Evolutionary conservation across 2,888 invertebrate species (phyloP), one percentile per base, ranked within the genome.

Genomic region (Idaea aversata): DNA sequence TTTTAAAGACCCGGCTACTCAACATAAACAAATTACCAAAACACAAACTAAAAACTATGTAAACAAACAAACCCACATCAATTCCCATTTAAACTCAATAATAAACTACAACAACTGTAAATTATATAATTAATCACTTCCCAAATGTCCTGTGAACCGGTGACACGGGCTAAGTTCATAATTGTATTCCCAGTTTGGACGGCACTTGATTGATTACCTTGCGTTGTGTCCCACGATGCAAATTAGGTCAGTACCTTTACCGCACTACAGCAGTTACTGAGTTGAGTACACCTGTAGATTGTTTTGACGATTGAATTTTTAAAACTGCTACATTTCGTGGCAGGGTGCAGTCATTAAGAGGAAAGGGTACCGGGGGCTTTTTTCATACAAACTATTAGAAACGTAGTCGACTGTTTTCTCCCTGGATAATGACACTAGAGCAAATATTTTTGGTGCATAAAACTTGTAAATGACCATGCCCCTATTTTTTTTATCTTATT

Each of bases 131-230:
- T 90, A 89, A 91, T 91, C 90, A 91, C 82, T 77, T 78, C 79
- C 82, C 80, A 80, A 83, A 85, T 81, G 88, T 83, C 83, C 77
- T 81, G 82, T 81, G 78, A 67, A 72, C 69, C 84, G 81, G 85
- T 87, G 91, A 91, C 91, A 91, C 77, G 83, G 82, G 82, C 88
- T 85, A 87, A 91, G 90, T 92, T 92, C 90, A 91, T 91, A 91
- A 92, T 91, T 91, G 91, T 91, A 91, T 91, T 91, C 88, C 80
- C 83, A 88, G 88, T 90, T 89, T 86, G 87, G 90, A 90, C 91
- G 83, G 80, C 79, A 68, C 82, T 83, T 92, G 91, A 92, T 91
- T 91, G 91, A 91, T 91, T 89, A 88, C 85, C 77, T 73, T 75
- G 75, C 77, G 75, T 73, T 71, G 74, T 74, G 78, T 78, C 80